These are phyloP conservation scores for Odocoileus hemionus DNA, from an alignment of 2,113 vertebrate genomes.

Conservation along the genomic window DNA sequence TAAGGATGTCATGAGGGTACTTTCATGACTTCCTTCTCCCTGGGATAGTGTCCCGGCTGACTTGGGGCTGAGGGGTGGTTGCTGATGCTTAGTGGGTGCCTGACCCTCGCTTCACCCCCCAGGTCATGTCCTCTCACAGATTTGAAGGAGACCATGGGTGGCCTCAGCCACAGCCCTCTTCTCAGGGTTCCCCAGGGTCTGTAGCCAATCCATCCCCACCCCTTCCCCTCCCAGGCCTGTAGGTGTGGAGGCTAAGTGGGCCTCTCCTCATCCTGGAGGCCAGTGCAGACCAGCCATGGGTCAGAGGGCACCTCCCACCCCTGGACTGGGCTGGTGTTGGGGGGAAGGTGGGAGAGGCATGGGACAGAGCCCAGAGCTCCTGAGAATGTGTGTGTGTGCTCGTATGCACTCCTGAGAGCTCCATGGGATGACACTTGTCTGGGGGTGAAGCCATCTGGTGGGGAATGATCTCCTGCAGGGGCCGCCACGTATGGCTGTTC, in stretches of 20 bases:
- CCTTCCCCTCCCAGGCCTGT: neutral
- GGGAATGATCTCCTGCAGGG: neutral
- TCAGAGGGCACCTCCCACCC: neutral
- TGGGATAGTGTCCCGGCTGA: neutral
- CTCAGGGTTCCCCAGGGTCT: neutral
- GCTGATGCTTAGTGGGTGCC: neutral
- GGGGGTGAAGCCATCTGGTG: neutral
- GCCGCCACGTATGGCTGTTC: accelerated
- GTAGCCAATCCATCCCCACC: too few relatives aligned
- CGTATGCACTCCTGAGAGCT: neutral
- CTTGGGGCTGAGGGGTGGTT: neutral
- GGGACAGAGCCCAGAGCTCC: neutral
- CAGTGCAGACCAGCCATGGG: neutral
- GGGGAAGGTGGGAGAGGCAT: neutral
- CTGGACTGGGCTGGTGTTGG: neutral
- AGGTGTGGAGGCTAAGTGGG: neutral
- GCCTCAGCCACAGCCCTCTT: neutral
- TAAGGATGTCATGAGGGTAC: neutral
- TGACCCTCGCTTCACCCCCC: neutral
- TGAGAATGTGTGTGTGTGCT: too few relatives aligned
- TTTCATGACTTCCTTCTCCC: neutral
- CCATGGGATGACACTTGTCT: too few relatives aligned
- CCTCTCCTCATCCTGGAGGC: neutral
- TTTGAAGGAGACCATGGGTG: neutral
- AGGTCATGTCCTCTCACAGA: neutral